Percentiles rank a stretch among this genome's conserved stretches.
phyloP scores from a whole-genome alignment of 2,888 invertebrate species.

The Trichogramma dendrolimi region DNA sequence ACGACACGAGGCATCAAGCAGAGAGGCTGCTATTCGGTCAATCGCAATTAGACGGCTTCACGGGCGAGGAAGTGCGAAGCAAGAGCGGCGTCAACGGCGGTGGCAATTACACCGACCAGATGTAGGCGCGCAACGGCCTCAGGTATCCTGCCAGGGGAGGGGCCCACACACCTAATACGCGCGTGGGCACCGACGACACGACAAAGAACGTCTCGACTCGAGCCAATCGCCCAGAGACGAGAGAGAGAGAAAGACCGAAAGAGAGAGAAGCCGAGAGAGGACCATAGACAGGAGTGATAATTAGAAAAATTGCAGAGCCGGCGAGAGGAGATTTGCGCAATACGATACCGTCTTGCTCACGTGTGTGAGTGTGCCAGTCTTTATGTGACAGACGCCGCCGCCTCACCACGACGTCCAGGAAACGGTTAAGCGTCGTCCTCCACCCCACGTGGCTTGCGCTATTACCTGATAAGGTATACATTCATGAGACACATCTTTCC shows the following conservation, averaged over 20 bases:
- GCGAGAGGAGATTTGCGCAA: neutral
- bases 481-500: neutral
- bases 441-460: slow-evolving; percentile 48
- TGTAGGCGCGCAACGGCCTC: no score
- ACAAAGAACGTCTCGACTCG: no score
- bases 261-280: slow-evolving; percentile 23
- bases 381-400: slow-evolving; percentile 6
- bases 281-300: slow-evolving; percentile 18
- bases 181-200: no score
- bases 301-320: neutral
- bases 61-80: no score
- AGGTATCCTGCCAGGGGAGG: no score
- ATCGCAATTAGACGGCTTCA: no score
- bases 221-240: no score
- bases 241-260: slow-evolving; percentile 7
- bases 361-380: neutral
- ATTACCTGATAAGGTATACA: slow-evolving; percentile 48
- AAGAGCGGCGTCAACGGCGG: no score
- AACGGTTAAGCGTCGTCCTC: slow-evolving; percentile 44
- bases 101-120: no score
- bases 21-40: no score
- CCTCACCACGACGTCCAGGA: slow-evolving; percentile 11
- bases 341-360: neutral
- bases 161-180: no score
- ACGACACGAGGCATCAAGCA: no score